These are phyloP conservation scores for Tachina lurida DNA, from an alignment of 2,888 invertebrate species.

Conservation along the genomic window DNA sequence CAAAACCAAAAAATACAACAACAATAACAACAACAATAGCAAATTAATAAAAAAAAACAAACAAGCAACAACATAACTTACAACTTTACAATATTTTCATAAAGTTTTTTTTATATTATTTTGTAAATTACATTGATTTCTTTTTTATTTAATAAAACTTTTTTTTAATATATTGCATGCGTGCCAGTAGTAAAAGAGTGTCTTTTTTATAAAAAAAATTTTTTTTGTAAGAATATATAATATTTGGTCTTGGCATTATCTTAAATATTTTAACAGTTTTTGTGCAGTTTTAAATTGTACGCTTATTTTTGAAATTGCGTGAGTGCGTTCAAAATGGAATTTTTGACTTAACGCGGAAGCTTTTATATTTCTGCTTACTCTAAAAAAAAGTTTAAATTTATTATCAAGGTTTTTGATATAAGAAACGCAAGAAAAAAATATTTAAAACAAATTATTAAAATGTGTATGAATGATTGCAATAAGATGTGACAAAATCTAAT, in stretches of 20 bases:
- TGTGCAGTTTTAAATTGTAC: not conserved
- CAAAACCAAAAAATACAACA: constrained; percentile 21
- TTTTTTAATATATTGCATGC: not conserved
- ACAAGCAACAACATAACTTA: constrained; percentile 37
- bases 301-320: constrained; percentile 48
- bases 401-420: constrained; percentile 40
- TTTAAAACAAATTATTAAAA: not conserved
- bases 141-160: constrained; percentile 33
- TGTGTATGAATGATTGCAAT: constrained; percentile 21
- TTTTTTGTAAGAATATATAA: too few relatives aligned
- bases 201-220: constrained; percentile 18
- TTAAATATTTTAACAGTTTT: not conserved
- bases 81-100: constrained; percentile 33
- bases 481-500: constrained; percentile 49
- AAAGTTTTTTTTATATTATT: constrained; percentile 11
- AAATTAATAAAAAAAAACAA: not conserved
- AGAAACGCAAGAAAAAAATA: not conserved
- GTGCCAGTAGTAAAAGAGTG: constrained; percentile 24
- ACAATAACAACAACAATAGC: constrained; percentile 33
- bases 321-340: constrained; percentile 48
- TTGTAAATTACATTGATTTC: constrained; percentile 61
- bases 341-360: constrained; percentile 52
- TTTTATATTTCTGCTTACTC: constrained; percentile 10
- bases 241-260: too few relatives aligned
- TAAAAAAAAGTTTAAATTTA: constrained; percentile 2